Conservation (phyloP, 1,140 invertebrate genomes). For the Tetramorium alpestre region DNA sequence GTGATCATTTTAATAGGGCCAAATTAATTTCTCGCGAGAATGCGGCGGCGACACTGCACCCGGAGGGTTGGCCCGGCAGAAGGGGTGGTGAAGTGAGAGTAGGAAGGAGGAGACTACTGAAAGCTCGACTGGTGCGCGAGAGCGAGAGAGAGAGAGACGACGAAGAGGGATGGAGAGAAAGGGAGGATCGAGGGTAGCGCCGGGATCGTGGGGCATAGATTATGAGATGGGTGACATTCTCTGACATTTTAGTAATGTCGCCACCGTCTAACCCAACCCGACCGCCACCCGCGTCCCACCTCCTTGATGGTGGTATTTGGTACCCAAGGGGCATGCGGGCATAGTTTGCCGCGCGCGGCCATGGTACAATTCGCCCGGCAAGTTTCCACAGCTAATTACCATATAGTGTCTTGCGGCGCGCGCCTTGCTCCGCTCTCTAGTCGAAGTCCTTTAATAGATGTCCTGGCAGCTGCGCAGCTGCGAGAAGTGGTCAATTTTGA, state of each 20-base stretch:
- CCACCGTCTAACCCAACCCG: conserved; percentile 69
- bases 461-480: conserved; percentile 39
- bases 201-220: conserved; percentile 74
- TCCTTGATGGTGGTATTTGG: conserved; percentile 75
- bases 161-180: conserved; percentile 53
- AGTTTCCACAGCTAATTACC: conserved; percentile 75
- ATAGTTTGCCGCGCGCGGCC: conserved; percentile 69
- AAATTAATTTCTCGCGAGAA: conserved; percentile 79
- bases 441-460: conserved; percentile 68
- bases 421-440: not conserved
- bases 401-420: conserved; percentile 69
- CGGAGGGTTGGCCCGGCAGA: conserved; percentile 42
- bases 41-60: conserved; percentile 68
- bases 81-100: not conserved
- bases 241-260: conserved; percentile 84
- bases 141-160: not conserved
- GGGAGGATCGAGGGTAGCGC: conserved; percentile 49
- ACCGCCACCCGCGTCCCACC: conserved; percentile 10
- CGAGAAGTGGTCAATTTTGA: conserved; percentile 61
- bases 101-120: not conserved
- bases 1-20: conserved; percentile 79
- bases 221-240: conserved; percentile 83
- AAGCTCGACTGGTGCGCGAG: conserved; percentile 44
- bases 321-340: conserved; percentile 77
- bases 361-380: conserved; percentile 73